Conservation (phyloP, 1,140 invertebrate species). For the Sycobia sp. region DNA sequence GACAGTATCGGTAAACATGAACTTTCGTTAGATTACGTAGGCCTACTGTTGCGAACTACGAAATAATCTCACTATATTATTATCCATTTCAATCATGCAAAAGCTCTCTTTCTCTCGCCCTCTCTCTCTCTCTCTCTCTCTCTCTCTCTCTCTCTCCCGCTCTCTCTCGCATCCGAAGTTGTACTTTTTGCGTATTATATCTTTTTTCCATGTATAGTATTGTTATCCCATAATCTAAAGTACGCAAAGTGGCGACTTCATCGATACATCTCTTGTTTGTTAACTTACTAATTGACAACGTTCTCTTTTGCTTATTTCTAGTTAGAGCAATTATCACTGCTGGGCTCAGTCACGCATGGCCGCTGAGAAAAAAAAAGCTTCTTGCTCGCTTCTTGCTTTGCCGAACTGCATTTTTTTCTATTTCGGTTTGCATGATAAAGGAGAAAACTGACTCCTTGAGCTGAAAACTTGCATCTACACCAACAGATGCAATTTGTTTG, state of each 20-base stretch:
- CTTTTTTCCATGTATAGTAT: no score
- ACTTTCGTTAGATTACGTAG: slow-evolving; percentile 3
- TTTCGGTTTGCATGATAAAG: slow-evolving; percentile 6
- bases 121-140: background rate
- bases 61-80: background rate
- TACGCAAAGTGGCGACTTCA: no score
- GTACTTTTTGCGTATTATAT: no score
- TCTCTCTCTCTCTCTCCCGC: background rate
- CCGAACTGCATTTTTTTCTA: background rate
- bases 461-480: no score
- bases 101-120: background rate
- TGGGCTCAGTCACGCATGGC: slow-evolving; percentile 14
- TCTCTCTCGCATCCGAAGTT: no score
- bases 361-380: slow-evolving; percentile 26
- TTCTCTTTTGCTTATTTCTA: slow-evolving; percentile 30
- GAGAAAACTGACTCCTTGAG: background rate
- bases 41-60: background rate
- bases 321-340: slow-evolving; percentile 29
- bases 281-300: no score
- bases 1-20: slow-evolving; percentile 78
- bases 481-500: no score
- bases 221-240: no score
- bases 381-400: slow-evolving; percentile 14
- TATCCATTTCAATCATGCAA: background rate
- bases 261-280: no score